Percentiles rank a stretch among this genome's conserved stretches.
Conservation (phyloP, 2,113 vertebrate species). For the Ornithorhynchus anatinus region DNA sequence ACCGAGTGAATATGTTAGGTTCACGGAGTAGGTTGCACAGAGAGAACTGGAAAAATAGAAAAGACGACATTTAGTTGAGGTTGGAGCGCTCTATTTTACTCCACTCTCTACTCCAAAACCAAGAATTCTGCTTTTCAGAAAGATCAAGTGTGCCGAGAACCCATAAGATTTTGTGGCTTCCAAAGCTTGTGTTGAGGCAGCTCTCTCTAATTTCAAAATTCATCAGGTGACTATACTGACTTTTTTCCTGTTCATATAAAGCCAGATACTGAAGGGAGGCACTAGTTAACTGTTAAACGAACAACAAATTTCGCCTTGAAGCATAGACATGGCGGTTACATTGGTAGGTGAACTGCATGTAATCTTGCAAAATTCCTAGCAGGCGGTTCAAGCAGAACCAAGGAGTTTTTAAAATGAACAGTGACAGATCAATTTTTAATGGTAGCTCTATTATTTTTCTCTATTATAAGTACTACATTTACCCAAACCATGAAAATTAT, state of each 20-base stretch:
- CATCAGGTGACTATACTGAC: neutral
- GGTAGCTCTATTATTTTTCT: conserved; percentile 62
- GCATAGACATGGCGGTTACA: too few species aligned
- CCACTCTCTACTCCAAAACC: too few species aligned
- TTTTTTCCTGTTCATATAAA: neutral
- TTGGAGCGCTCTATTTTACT: too few species aligned
- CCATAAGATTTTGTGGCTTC: too few species aligned
- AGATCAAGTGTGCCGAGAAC: too few species aligned
- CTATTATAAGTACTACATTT: conserved; percentile 52
- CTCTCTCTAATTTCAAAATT: neutral
- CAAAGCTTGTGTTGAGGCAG: too few species aligned
- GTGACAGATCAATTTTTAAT: conserved; percentile 69
- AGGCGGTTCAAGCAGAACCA: conserved; percentile 52
- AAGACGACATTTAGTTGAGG: too few species aligned
- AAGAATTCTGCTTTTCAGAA: too few species aligned
- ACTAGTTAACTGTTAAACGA: neutral
- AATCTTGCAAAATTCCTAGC: conserved; percentile 58
- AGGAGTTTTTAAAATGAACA: conserved; percentile 54
- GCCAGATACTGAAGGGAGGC: accelerated
- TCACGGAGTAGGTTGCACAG: too few species aligned
- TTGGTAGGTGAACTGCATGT: conserved; percentile 11
- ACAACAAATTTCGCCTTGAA: neutral
- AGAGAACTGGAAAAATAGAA: too few species aligned
- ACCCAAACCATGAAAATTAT: conserved; percentile 55
- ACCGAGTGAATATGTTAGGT: too few species aligned